Evolutionary conservation across 1,140 invertebrate species (phyloP).

Genomic region (Drosophila baimaii): DNA sequence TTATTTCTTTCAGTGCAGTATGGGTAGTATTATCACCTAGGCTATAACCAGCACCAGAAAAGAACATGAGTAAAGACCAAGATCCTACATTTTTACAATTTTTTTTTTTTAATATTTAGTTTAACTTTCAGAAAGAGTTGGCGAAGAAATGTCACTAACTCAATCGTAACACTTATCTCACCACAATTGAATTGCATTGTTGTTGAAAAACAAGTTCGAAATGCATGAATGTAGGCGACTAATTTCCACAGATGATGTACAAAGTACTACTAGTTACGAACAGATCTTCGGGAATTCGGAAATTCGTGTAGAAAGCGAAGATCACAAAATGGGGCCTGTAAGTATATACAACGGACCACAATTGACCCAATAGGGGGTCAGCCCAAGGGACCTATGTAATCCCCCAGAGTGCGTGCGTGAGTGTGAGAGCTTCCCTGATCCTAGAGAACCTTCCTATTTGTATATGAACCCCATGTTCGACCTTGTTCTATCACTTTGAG

Average conservation of each 20-base stretch:
- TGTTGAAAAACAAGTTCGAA: background rate
- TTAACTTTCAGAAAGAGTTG: background rate
- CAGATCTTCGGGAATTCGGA: no score
- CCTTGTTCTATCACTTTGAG: background rate
- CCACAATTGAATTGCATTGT: background rate
- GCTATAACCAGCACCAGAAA: conserved; percentile 39
- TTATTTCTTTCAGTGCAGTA: conserved; percentile 29
- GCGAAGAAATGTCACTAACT: background rate
- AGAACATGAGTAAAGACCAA: background rate
- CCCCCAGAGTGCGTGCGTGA: conserved; percentile 50
- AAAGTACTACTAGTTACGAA: no score
- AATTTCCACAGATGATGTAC: no score
- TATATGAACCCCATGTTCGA: background rate
- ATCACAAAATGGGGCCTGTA: background rate
- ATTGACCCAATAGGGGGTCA: background rate
- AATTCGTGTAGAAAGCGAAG: background rate
- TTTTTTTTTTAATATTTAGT: no score
- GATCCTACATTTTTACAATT: conserved; percentile 21
- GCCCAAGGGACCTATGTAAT: background rate
- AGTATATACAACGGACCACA: conserved; percentile 33
- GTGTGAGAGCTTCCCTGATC: conserved; percentile 25
- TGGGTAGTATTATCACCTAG: conserved; percentile 26
- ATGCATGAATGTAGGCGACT: background rate
- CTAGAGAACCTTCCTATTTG: background rate
- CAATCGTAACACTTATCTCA: background rate